Base-by-base conservation (phyloP, 2,888 invertebrate genomes). In the Ormyrus labotus region DNA sequence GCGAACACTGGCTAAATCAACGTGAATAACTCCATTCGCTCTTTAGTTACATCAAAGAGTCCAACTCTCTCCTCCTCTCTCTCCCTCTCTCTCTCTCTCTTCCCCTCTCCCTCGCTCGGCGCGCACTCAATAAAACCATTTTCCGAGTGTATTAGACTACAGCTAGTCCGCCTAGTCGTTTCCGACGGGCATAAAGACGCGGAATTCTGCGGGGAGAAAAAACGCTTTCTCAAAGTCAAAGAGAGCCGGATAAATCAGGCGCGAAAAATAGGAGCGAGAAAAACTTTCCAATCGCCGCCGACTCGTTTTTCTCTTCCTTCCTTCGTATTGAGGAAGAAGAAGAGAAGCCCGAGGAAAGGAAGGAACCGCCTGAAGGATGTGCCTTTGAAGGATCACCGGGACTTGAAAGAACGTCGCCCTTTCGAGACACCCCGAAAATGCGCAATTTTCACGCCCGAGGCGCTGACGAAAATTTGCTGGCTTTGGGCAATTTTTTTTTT, bases 151-250 rank as follows among this genome's bases (percentile, higher is more conserved):
- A 19, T 19, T 19, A 19, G 2, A 2, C 19, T 19, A 19, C 19
- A 19, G 2, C 19, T 19, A 19, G 19, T 19, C 19, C 51, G 3
- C 51, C 2, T 10, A 11, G n/a, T 6, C 57, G 19, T 19, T 19
- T 19, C 19, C 19, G 2, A 19, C 19, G 19, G 19, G 2, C 19
- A 19, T 19, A 2, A 19, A 19, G 19, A 1, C 19, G 19, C 19
- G 19, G 19, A 19, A 19, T 19, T 19, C 19, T 19, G 55, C 8
- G 51, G 58, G 55, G 65, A 58, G 71, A 45, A 60, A 61, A 78
- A 64, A 47, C 11, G n/a, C 63, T 64, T 63, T 55, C 64, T 19
- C 70, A 70, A 70, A 77, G 77, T 76, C 76, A 77, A 77, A 77
- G 58, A 67, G 50, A 58, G 10, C n/a, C 3, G 13, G 45, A 19